phyloP scores from a whole-genome alignment of 2,797 vertebrate species.

The Tapera naevia region DNA sequence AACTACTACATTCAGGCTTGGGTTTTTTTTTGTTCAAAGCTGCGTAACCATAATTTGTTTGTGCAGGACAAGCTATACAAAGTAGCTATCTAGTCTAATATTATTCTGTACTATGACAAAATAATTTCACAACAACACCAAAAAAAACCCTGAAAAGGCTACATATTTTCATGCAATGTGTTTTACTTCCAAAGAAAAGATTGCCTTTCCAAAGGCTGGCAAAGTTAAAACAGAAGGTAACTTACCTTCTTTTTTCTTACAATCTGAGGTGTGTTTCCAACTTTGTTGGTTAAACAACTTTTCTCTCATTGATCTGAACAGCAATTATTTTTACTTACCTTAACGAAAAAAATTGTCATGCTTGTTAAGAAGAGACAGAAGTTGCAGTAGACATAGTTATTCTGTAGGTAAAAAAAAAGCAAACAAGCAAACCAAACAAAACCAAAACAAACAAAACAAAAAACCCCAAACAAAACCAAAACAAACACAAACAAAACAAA shows the following conservation, averaged over 20 bases:
- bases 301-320: neutral
- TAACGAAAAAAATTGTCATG: neutral
- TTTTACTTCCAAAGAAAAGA: neutral
- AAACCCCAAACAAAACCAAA: no score
- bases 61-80: neutral
- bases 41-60: neutral
- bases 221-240: conserved; percentile 87
- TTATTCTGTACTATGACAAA: neutral
- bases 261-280: neutral
- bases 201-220: conserved; percentile 62
- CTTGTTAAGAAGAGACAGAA: neutral
- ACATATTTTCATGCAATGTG: neutral
- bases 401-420: neutral
- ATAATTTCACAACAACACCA: neutral
- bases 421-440: no score
- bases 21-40: neutral
- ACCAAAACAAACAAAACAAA: no score
- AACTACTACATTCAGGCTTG: neutral
- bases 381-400: neutral
- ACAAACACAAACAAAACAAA: no score
- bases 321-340: neutral
- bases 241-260: neutral
- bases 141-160: neutral
- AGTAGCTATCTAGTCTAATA: neutral
- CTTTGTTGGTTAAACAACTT: neutral